phyloP scores from a whole-genome alignment of 2,113 vertebrate species.

The Galemys pyrenaicus region DNA sequence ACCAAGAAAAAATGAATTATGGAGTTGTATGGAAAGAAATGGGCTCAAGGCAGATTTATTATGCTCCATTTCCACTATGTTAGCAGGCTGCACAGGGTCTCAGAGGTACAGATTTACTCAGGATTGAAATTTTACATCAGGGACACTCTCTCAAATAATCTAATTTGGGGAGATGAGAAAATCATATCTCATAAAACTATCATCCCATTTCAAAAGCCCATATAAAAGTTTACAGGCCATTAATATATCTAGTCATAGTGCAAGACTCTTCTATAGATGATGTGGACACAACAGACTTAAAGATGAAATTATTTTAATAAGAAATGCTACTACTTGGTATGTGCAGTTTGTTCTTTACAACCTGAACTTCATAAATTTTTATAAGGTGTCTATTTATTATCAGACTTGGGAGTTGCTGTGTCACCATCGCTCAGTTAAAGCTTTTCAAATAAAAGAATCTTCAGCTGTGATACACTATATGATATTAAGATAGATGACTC shows the following conservation, averaged over 20 bases:
- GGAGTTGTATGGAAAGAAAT: constrained; percentile 24
- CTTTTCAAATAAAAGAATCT: constrained; percentile 48
- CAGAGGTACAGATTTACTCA: constrained; percentile 57
- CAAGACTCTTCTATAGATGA: neutral
- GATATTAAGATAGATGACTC: neutral
- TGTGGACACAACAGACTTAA: neutral
- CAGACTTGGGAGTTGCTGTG: constrained; percentile 50
- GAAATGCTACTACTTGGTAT: constrained; percentile 28
- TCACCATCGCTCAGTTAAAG: constrained; percentile 41
- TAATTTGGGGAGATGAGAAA: constrained; percentile 77
- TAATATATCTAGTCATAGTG: constrained; percentile 40
- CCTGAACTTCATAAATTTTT: constrained; percentile 77
- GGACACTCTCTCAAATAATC: constrained; percentile 67
- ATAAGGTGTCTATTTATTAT: constrained; percentile 71
- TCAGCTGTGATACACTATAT: neutral
- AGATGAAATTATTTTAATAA: constrained; percentile 76
- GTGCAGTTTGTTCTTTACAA: constrained; percentile 66
- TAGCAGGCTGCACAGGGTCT: constrained; percentile 33
- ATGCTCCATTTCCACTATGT: constrained; percentile 50
- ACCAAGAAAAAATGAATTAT: constrained; percentile 51
- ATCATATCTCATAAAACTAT: constrained; percentile 65
- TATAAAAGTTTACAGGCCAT: constrained; percentile 68
- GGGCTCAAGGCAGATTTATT: constrained; percentile 57
- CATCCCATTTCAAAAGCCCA: constrained; percentile 60
- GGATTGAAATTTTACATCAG: constrained; percentile 71